Percentiles rank a stretch among this genome's conserved stretches.
Evolutionary conservation across 2,888 invertebrate species (phyloP).

Genomic region (Clistopyga incitator): DNA sequence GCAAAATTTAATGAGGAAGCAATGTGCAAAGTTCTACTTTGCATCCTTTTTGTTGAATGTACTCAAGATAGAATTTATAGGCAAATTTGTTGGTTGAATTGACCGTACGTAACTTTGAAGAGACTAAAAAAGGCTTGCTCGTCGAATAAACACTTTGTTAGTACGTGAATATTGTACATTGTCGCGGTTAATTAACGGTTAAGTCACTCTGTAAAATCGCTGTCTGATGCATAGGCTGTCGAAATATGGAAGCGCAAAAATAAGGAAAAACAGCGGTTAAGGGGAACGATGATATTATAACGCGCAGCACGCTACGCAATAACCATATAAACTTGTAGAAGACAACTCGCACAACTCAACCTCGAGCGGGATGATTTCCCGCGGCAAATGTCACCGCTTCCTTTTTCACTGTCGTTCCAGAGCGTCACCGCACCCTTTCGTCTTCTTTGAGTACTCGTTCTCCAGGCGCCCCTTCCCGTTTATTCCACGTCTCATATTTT

Average conservation of each 20-base stretch:
- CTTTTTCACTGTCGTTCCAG: neutral
- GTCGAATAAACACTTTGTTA: too few species aligned
- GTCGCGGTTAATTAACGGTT: too few species aligned
- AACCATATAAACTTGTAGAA: constrained; percentile 46
- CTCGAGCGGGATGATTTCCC: constrained; percentile 34
- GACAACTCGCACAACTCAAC: neutral
- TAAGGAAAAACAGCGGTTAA: neutral
- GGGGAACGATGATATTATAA: neutral
- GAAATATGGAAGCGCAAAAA: neutral
- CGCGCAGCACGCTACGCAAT: constrained; percentile 29
- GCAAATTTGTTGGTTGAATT: too few species aligned
- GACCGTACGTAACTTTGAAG: too few species aligned
- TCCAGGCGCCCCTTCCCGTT: constrained; percentile 17
- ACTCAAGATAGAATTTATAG: too few species aligned
- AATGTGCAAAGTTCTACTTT: too few species aligned
- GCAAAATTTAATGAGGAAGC: too few species aligned
- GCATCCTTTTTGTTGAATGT: too few species aligned
- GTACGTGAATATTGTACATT: too few species aligned
- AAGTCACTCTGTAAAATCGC: too few species aligned
- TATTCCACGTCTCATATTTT: constrained; percentile 36
- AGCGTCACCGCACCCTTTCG: constrained; percentile 4
- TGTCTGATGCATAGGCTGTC: neutral
- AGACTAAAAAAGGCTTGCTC: too few species aligned
- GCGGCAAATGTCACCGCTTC: constrained; percentile 27
- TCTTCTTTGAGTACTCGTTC: neutral